Evolutionary conservation across 2,113 vertebrate species (phyloP).

Genomic region (Sakesphorus luctuosus): DNA sequence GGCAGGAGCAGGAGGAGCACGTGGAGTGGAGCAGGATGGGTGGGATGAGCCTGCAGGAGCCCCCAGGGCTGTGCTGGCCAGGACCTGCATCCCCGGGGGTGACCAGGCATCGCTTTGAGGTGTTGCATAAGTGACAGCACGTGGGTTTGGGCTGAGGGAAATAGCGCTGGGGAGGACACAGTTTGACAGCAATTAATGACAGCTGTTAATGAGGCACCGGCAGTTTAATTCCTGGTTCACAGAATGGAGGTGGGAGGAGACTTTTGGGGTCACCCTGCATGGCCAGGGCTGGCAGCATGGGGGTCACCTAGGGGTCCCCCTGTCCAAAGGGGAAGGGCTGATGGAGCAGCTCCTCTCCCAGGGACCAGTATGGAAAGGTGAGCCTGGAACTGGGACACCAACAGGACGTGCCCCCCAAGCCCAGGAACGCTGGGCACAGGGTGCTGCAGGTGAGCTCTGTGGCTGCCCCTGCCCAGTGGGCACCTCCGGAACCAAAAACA

Average conservation of each 20-base stretch:
- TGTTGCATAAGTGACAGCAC: rapidly evolving
- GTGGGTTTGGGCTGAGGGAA: not conserved
- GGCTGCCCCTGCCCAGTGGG: not conserved
- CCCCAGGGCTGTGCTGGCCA: not conserved
- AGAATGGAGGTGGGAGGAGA: not conserved
- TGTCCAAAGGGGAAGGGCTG: not conserved
- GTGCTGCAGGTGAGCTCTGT: no score
- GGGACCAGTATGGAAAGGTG: not conserved
- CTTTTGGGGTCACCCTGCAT: not conserved
- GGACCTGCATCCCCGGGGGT: rapidly evolving
- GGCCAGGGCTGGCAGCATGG: not conserved
- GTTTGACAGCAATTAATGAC: not conserved
- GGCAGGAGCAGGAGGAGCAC: not conserved
- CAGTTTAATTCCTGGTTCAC: not conserved
- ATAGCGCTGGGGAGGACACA: not conserved
- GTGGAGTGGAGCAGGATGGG: not conserved
- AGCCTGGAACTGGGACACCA: not conserved
- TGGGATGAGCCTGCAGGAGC: not conserved
- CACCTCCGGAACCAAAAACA: not conserved
- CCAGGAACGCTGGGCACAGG: rapidly evolving
- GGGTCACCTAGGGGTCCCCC: not conserved
- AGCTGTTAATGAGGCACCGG: not conserved
- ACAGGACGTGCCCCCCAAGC: not conserved
- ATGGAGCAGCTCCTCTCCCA: rapidly evolving
- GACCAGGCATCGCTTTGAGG: not conserved